Base-by-base conservation (phyloP, 2,797 vertebrate genomes). In the Garrulus glandarius region DNA sequence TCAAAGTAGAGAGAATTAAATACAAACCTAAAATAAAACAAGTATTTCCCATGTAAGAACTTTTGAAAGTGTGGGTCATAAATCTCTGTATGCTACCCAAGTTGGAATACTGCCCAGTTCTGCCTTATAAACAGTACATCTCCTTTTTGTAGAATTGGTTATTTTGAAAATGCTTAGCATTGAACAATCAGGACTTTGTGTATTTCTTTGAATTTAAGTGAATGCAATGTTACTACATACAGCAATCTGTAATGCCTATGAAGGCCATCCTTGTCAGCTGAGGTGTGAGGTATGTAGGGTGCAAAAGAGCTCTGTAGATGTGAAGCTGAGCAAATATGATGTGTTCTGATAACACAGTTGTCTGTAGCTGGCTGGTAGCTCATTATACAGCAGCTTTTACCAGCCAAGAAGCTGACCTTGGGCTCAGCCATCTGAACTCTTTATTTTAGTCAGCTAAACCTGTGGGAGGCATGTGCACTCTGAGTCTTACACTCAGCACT, bases 301-400 rank as follows among this genome's bases (percentile, higher is more conserved):
- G 43, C 32, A 60, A 6, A 65, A 55, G 47, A 91, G 46, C 16
- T 77, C 32, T 65, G 32, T 43, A 61, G 55, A 57, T 37, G 15
- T 0, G 1, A 56, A 36, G 27, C 0, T n/a, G 46, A 44, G 26
- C 67, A 55, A 70, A 49, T 46, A 4, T 5, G 2, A 18, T 63
- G 32, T 57, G 52, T 59, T 84, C 44, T 55, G 52, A 4, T 65
- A 61, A 24, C 30, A 24, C n/a, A 32, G 27, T 53, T 49, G 15
- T 57, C 41, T 77, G 52, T 87, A 61, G 22, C 68, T 90, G 91
- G 5, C 67, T 37, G 41, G 20, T 49, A 41, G 37, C 37, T 80
- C 29, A 12, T 55, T 32, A 6, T 18, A 32, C 13, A 49, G 56
- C 43, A 67, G 23, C n/a, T 76, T 36, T 29, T 29, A 12, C 4